Base-by-base conservation (phyloP, 1,140 invertebrate species). In the Lasioglossum albipes region DNA sequence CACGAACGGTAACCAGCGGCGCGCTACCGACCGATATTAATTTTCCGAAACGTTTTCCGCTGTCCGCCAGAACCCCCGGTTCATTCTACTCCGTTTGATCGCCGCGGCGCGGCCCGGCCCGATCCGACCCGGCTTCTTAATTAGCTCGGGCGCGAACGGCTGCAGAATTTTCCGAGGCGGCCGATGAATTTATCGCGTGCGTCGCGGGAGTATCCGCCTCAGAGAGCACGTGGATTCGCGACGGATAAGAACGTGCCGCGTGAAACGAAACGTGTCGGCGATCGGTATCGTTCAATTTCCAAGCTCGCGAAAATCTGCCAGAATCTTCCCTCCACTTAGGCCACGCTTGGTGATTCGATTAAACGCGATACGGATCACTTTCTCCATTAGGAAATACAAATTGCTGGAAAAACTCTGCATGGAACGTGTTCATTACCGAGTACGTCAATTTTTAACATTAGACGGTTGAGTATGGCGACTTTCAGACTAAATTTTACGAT, bases 41-140 rank as follows among this genome's bases (percentile, higher is more conserved):
- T 79, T 79, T 54, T 16, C 59, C 12, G 64, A 79, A 79, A 72
- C 42, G n/a, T 57, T 49, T 59, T 5, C 22, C 49, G 22, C 42
- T 27, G 45, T 36, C 20, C 70, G 62, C 69, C 18, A 36, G 52
- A 5, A 4, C 16, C 5, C n/a, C 7, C 20, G 5, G 16, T 59
- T n/a, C 6, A 6, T 22, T 22, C 20, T 54, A 5, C 52, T 20
- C 5, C 52, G 52, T 54, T 54, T 54, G 52, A 54, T 54, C 52
- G 18, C 13, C 13, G 52, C 52, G 45, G 45, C 18, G 2, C 54
- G 54, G 5, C 36, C 36, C 36, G 36, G 36, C 36, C 36, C 36
- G 36, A 36, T 2, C 36, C 36, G 36, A 5, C 36, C 45, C 45
- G 45, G 45, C 45, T 49, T 27, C 52, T 69, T 69, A 45, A 69